Percentiles rank a stretch among this genome's conserved stretches.
phyloP scores from a whole-genome alignment of 2,113 vertebrate genomes.

The Turnix velox region DNA sequence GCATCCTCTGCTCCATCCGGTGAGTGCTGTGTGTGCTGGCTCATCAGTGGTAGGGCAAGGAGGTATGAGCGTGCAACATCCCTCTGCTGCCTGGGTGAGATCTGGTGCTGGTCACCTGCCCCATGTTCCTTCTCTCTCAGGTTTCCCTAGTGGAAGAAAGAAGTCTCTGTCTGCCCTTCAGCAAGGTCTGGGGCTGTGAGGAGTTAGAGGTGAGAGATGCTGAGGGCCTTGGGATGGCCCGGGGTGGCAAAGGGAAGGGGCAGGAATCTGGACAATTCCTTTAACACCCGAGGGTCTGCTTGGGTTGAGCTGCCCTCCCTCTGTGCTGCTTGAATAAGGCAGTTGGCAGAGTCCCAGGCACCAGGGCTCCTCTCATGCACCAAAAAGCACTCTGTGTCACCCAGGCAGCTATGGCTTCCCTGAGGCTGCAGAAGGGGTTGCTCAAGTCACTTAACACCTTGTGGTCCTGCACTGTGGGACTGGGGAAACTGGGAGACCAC shows the following conservation, averaged over 20 bases:
- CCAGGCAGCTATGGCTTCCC: accelerated
- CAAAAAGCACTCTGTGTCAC: accelerated
- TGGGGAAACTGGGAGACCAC: accelerated
- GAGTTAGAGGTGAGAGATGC: neutral
- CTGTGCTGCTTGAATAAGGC: neutral
- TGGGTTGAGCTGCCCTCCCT: neutral
- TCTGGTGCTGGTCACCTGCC: accelerated
- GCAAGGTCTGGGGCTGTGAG: neutral
- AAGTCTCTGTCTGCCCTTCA: neutral
- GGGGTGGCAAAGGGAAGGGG: neutral
- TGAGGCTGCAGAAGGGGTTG: neutral
- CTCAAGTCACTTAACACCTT: accelerated
- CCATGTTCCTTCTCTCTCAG: accelerated
- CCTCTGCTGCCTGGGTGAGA: accelerated
- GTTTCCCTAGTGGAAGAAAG: neutral
- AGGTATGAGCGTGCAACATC: neutral
- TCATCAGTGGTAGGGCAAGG: neutral
- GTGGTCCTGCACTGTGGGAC: accelerated
- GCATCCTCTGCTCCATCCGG: neutral
- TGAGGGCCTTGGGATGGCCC: neutral
- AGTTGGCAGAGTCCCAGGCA: neutral
- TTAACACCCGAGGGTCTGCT: neutral
- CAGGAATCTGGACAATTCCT: neutral
- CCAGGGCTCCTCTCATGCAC: neutral
- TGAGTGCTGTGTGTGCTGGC: neutral